Base-by-base conservation (phyloP, 1,140 invertebrate genomes). In the Sycophaga agraensis region DNA sequence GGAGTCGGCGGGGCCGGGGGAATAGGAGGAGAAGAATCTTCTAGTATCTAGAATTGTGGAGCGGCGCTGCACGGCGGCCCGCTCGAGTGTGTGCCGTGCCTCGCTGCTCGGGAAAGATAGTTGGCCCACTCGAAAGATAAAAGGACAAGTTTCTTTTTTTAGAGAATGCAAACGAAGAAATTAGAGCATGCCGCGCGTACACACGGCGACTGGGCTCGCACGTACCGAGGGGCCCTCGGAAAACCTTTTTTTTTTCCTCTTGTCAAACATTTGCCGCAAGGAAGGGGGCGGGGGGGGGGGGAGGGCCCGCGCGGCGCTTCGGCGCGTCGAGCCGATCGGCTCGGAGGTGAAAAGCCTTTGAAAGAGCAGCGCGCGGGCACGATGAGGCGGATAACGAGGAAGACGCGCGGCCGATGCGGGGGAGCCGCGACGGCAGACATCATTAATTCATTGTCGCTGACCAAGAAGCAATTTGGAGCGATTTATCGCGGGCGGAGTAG, bases 401-500 rank as follows among this genome's bases (percentile, higher is more conserved):
- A 3, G 24, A 28, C 8, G 45, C 16, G 2, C 5, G 7, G 21
- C 9, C 21, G 40, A 11, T 22, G n/a, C 21, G 42, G 28, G 12
- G 16, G 19, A 31, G 24, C 17, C 16, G 21, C 26, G 42, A 51
- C 24, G 57, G 43, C 31, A 35, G 42, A 57, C 46, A 37, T 58
- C 56, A 22, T 64, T 66, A 63, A 67, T 67, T 68, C 66, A 66
- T 72, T 70, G 57, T 57, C 61, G 34, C 39, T 63, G 64, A 68
- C 62, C 66, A 43, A 69, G 64, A 68, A 72, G 75, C 73, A 77
- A 77, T 76, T 77, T 73, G 68, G 68, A 69, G 70, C 74, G 74
- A 80, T 75, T 78, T 73, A 79, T 78, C 73, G 73, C 22, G 26
- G 72, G n/a, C n/a, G 70, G 68, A 73, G 72, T 75, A 75, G 75